Percentiles rank a stretch among this genome's conserved stretches.
Conservation (phyloP, 2,888 invertebrate species). For the Tetramorium bicarinatum region DNA sequence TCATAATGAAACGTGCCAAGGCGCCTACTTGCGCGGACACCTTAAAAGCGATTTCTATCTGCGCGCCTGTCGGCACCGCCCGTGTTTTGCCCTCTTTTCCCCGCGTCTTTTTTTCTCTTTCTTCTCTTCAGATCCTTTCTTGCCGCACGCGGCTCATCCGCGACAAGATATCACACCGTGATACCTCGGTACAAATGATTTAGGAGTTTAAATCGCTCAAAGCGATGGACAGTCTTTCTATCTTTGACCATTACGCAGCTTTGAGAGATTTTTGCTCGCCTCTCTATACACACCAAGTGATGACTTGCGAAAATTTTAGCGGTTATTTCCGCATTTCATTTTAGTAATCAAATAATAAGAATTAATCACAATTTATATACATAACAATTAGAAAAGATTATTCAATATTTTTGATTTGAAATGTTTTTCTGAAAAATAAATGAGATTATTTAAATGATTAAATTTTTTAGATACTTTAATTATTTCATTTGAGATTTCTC, state of each 20-base stretch:
- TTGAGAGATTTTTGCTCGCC: background rate
- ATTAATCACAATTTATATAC: background rate
- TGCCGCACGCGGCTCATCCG: background rate
- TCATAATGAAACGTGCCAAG: slow-evolving; percentile 86
- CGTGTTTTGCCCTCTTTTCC: background rate
- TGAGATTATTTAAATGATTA: background rate
- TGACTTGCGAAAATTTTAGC: background rate
- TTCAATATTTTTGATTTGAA: background rate
- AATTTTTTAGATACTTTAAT: background rate
- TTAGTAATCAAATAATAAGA: background rate
- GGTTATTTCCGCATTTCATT: background rate
- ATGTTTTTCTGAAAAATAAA: background rate
- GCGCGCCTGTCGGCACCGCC: slow-evolving; percentile 50
- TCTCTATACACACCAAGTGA: background rate
- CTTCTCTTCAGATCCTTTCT: slow-evolving; percentile 2
- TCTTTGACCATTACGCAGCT: slow-evolving; percentile 25
- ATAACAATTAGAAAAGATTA: background rate
- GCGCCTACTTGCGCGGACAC: slow-evolving; percentile 82
- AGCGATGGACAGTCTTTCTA: slow-evolving; percentile 11
- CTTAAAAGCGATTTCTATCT: slow-evolving; percentile 84
- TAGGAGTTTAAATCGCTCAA: slow-evolving; percentile 11
- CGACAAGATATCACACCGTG: slow-evolving; percentile 51
- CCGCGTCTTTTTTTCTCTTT: background rate
- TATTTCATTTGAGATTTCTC: background rate
- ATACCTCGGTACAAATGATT: slow-evolving; percentile 50